Percentiles rank a stretch among this genome's conserved stretches.
Evolutionary conservation across 2,797 vertebrate genomes (phyloP).

Genomic region (Myotis daubentonii): DNA sequence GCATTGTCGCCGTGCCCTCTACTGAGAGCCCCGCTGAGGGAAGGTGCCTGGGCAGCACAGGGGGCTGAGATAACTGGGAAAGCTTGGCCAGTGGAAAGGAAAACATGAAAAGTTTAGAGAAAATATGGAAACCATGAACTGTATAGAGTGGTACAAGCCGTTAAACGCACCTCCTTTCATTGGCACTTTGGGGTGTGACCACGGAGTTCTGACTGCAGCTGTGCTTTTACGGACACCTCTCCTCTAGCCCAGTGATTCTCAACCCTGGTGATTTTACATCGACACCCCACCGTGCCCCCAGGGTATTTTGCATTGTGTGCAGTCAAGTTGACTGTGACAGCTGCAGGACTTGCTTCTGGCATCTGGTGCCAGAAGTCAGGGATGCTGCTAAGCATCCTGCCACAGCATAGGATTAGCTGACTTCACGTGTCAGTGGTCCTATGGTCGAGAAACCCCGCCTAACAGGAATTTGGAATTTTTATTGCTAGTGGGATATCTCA

Average conservation of each 20-base stretch:
- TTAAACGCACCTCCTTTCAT: not conserved
- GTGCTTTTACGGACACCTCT: not conserved
- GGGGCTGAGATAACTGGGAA: conserved; percentile 40
- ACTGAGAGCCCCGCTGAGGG: not conserved
- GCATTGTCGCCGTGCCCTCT: not conserved
- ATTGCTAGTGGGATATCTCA: not conserved
- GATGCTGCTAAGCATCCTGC: not conserved
- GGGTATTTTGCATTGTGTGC: not conserved
- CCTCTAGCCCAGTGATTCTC: not conserved
- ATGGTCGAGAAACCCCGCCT: not conserved
- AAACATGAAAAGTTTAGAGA: not conserved
- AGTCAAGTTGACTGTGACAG: not conserved
- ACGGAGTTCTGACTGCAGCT: not conserved
- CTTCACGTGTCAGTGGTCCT: not conserved
- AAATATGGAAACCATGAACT: not conserved
- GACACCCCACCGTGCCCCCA: accelerated
- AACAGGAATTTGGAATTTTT: not conserved
- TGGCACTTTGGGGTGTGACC: not conserved
- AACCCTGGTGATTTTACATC: not conserved
- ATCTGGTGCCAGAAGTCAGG: not conserved
- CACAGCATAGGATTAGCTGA: not conserved
- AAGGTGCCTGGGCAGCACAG: not conserved
- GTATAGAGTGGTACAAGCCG: not conserved
- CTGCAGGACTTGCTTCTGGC: not conserved
- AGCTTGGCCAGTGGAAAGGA: not conserved